Base-by-base conservation (phyloP, 2,888 invertebrate genomes). In the Lasioglossum figueresi region DNA sequence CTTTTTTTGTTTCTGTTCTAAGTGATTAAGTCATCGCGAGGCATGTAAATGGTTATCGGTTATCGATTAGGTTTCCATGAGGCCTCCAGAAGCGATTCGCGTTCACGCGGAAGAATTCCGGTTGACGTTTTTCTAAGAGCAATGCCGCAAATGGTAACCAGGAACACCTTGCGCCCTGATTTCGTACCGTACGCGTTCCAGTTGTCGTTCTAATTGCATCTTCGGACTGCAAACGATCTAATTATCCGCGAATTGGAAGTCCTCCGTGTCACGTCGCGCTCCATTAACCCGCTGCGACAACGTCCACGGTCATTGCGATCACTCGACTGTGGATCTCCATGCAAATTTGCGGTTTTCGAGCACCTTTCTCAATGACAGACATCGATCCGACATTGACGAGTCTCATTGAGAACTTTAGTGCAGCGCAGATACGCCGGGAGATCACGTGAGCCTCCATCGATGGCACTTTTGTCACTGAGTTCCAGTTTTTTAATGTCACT, bases 71-170 rank as follows among this genome's bases (percentile, higher is more conserved):
- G 56, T 40, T n/a, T n/a, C n/a, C 12, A 27, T 27, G 27, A 59
- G 83, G 40, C 45, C 82, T 63, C 71, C 71, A 66, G 19, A 52
- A 43, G 43, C 52, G 23, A 80, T 83, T 84, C 70, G 84, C 84
- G 80, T 84, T 37, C 63, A 85, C 63, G 74, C 80, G 85, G 85
- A 85, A 84, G 77, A 63, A 40, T 82, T 48, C 72, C 37, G 14
- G n/a, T 1, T 16, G 71, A 52, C 8, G 31, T 45, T 56, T 83
- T 78, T 84, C 73, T 76, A 83, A 85, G 84, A 76, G 40, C 76
- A 27, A 16, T 16, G 43, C 56, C 66, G 40, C 45, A 76, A 75
- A 85, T 79, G 83, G 79, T 71, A 34, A 80, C 48, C 76, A 77
- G 77, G 68, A 75, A 75, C 78, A 80, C 77, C 76, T 77, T 75